Evolutionary conservation across 2,888 invertebrate species (phyloP).

Genomic region (Amblyjoppa fuscipennis): DNA sequence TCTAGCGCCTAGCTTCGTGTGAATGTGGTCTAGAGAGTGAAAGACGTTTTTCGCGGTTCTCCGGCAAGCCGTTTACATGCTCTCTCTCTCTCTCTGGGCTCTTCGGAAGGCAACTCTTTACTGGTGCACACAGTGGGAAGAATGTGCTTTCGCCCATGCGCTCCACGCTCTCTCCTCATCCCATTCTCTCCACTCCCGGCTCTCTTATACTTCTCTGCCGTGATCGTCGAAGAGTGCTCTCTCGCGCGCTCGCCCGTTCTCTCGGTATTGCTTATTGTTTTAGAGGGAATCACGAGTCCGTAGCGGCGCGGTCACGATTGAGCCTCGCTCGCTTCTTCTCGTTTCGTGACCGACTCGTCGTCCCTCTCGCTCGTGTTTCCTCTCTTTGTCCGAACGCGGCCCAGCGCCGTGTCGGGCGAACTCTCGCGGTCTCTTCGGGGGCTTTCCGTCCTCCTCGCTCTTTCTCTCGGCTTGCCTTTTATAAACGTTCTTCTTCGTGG

Average conservation of each 20-base stretch:
- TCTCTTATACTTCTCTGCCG: constrained; percentile 58
- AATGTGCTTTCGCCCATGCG: constrained; percentile 66
- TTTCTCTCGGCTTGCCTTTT: constrained; percentile 58
- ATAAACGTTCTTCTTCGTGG: constrained; percentile 65
- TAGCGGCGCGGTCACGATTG: constrained; percentile 73
- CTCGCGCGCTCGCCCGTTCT: constrained; percentile 33
- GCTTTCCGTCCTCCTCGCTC: constrained; percentile 24
- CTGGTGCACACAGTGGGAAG: constrained; percentile 38
- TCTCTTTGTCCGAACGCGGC: constrained; percentile 50
- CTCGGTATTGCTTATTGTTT: constrained; percentile 74
- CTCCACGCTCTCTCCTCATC: constrained; percentile 49
- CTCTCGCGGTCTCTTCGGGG: constrained; percentile 33
- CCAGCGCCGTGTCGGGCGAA: constrained; percentile 37
- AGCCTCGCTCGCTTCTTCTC: constrained; percentile 67
- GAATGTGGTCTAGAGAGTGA: constrained; percentile 24
- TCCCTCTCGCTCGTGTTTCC: constrained; percentile 50
- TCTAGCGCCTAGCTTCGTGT: neutral
- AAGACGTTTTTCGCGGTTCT: constrained; percentile 25
- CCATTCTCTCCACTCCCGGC: constrained; percentile 43
- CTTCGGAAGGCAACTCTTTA: constrained; percentile 25
- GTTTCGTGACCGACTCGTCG: constrained; percentile 59
- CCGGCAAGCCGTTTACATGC: neutral
- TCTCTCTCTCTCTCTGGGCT: neutral
- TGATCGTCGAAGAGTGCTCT: constrained; percentile 48
- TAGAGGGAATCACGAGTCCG: constrained; percentile 74